These are phyloP conservation scores for Nudaria mundana DNA, from an alignment of 2,888 invertebrate genomes.

Conservation along the genomic window DNA sequence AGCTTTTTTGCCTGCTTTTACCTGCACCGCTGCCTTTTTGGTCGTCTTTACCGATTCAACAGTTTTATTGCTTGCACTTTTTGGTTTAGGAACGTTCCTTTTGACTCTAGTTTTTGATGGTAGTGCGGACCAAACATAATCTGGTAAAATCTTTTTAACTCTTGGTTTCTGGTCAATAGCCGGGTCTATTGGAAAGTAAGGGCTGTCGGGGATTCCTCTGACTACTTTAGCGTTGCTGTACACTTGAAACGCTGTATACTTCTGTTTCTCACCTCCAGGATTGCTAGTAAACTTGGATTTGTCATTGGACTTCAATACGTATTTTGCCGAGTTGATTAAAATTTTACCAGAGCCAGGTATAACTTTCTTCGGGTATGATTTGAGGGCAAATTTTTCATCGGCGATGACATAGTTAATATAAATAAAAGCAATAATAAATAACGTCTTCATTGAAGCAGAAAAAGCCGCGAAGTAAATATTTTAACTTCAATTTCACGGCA, in stretches of 20 bases:
- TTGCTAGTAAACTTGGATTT: background rate
- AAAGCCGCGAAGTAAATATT: constrained; percentile 17
- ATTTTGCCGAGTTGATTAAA: constrained; percentile 45
- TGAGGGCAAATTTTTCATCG: constrained; percentile 12
- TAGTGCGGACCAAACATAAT: constrained; percentile 23
- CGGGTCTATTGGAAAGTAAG: constrained; percentile 39
- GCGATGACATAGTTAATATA: constrained; percentile 27
- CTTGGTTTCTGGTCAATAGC: constrained; percentile 34
- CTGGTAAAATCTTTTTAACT: constrained; percentile 49
- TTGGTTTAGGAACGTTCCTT: constrained; percentile 26
- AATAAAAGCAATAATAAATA: constrained; percentile 33
- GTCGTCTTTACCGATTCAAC: background rate
- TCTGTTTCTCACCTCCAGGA: background rate
- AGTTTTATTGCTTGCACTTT: background rate
- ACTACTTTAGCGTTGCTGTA: constrained; percentile 9
- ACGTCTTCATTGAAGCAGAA: constrained; percentile 38
- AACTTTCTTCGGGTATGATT: constrained; percentile 40
- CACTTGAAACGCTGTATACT: constrained; percentile 51
- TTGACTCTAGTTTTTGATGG: constrained; percentile 25
- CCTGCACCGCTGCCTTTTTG: constrained; percentile 1
- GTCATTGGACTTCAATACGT: constrained; percentile 16
- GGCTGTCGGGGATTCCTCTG: constrained; percentile 41
- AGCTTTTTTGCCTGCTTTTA: background rate
- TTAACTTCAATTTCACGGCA: constrained; percentile 20
- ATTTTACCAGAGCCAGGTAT: constrained; percentile 31